A percentile compares a stretch with the other conserved stretches of the same genome.
Evolutionary conservation across 2,113 vertebrate species (phyloP).

Genomic region (Motacilla tschutschensis): DNA sequence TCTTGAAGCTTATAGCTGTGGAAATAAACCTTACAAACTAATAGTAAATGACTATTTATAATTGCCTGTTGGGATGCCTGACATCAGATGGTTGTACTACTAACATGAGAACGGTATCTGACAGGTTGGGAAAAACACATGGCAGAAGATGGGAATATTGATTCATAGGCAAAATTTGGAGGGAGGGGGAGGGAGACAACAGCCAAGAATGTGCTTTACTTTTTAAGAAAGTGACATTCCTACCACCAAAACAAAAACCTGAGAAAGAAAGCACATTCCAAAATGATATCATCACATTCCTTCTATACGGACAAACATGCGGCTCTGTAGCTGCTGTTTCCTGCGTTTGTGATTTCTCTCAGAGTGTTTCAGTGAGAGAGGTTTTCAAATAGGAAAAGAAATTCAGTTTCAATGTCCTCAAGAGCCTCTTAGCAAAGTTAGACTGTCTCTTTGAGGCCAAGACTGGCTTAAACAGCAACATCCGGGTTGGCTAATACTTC

Average conservation of each 20-base stretch:
- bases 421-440: neutral
- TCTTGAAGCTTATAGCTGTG: slow-evolving; percentile 22
- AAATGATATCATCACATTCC: slow-evolving; percentile 40
- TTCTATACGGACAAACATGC: slow-evolving; percentile 10
- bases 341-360: slow-evolving; percentile 35
- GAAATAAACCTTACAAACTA: slow-evolving; percentile 13
- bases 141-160: slow-evolving; percentile 41
- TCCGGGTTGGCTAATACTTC: neutral
- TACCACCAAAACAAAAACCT: slow-evolving; percentile 49
- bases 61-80: slow-evolving; percentile 34
- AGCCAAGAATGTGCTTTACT: slow-evolving; percentile 59
- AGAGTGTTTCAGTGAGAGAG: neutral
- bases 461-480: neutral
- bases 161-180: slow-evolving; percentile 22
- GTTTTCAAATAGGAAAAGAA: slow-evolving; percentile 50
- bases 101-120: slow-evolving; percentile 32
- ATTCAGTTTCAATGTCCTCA: neutral
- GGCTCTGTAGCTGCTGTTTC: slow-evolving; percentile 29
- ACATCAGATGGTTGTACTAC: slow-evolving; percentile 36
- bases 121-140: slow-evolving; percentile 59
- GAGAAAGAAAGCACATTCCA: slow-evolving; percentile 51
- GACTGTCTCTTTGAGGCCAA: neutral
- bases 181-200: neutral
- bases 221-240: slow-evolving; percentile 47
- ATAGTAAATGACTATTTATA: slow-evolving; percentile 55